These are phyloP conservation scores for Pseudococcus jackbeardsleyi DNA, from an alignment of 2,888 invertebrate genomes.

Conservation along the genomic window DNA sequence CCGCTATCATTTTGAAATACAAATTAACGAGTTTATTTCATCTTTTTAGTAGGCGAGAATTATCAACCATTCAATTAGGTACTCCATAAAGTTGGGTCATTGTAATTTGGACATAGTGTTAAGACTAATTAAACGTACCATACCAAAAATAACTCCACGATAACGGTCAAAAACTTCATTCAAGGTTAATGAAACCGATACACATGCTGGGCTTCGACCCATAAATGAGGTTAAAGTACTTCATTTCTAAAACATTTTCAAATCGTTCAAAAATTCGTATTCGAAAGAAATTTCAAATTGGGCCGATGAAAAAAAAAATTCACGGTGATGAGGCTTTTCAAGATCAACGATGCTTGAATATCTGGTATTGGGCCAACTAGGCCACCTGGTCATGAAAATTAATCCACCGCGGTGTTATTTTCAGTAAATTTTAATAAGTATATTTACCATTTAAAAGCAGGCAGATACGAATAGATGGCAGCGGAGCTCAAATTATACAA, in stretches of 20 bases:
- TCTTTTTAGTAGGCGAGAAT: background rate
- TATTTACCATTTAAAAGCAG: constrained; percentile 95
- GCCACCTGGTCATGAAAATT: constrained; percentile 47
- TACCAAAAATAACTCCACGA: constrained; percentile 30
- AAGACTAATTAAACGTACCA: constrained; percentile 34
- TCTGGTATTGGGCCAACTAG: constrained; percentile 30
- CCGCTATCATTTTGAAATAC: background rate
- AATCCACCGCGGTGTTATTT: background rate
- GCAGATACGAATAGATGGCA: constrained; percentile 96
- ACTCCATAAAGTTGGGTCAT: background rate
- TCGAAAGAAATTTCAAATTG: background rate
- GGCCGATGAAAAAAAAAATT: background rate
- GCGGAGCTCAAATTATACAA: constrained; percentile 97
- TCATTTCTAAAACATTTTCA: background rate
- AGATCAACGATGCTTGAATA: constrained; percentile 27
- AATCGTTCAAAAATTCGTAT: background rate
- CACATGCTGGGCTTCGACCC: background rate
- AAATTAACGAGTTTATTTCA: constrained; percentile 7
- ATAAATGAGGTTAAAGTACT: constrained; percentile 52
- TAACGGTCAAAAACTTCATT: constrained; percentile 49
- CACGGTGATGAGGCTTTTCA: background rate
- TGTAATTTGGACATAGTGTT: background rate
- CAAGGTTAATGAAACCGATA: constrained; percentile 49
- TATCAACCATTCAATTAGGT: constrained; percentile 11
- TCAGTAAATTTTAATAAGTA: background rate